Conservation (phyloP, 1,140 invertebrate species). For the Copidosoma floridanum region DNA sequence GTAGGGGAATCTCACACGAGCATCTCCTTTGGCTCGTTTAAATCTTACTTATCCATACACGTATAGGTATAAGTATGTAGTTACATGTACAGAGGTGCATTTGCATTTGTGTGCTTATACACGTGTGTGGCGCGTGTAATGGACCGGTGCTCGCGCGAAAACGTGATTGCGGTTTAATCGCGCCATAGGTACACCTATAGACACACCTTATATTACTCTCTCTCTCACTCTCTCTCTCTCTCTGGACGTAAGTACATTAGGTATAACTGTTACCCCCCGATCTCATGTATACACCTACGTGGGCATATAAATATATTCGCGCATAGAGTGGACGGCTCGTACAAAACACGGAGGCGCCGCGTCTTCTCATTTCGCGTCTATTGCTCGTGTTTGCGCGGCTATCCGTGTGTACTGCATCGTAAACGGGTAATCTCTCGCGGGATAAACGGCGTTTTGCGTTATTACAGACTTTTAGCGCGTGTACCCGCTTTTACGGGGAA, state of each 20-base stretch:
- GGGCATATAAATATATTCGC: neutral
- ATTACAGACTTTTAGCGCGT: constrained; percentile 4
- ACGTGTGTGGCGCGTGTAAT: neutral
- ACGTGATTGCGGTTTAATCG: constrained; percentile 12
- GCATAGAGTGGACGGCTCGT: neutral
- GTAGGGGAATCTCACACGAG: too few relatives aligned
- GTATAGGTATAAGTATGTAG: neutral
- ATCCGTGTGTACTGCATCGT: too few relatives aligned
- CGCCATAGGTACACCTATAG: too few relatives aligned
- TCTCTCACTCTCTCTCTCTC: too few relatives aligned
- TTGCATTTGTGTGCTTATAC: too few relatives aligned
- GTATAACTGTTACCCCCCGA: neutral
- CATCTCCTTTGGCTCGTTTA: too few relatives aligned
- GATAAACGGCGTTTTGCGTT: neutral
- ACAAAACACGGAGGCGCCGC: constrained; percentile 8
- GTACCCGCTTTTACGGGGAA: too few relatives aligned
- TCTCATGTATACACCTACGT: neutral
- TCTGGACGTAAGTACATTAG: neutral
- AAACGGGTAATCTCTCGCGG: neutral
- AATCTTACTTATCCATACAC: too few relatives aligned
- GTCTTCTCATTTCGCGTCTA: too few relatives aligned
- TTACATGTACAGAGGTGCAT: too few relatives aligned
- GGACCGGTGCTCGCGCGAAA: neutral
- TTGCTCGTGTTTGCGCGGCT: too few relatives aligned
- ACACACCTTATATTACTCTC: too few relatives aligned